phyloP scores from a whole-genome alignment of 2,888 invertebrate genomes.

The Macrosiphum euphorbiae region DNA sequence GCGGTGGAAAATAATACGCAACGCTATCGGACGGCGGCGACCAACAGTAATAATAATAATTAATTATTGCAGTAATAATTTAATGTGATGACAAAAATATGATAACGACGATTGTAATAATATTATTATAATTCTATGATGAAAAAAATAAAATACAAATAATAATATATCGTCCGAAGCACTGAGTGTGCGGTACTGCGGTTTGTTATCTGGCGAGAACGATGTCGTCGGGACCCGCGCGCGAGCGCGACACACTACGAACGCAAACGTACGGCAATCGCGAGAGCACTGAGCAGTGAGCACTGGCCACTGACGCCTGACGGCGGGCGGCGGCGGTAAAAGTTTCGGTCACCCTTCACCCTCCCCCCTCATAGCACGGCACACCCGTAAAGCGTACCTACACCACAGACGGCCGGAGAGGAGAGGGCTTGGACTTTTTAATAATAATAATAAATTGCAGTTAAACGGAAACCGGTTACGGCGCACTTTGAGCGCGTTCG shows the following conservation, averaged over 20 bases:
- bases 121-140: background rate
- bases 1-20: background rate
- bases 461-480: background rate
- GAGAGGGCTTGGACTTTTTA: background rate
- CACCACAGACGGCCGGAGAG: too few relatives aligned
- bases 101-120: background rate
- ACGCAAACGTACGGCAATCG: conserved; percentile 30
- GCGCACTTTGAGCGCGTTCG: background rate
- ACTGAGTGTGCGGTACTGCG: background rate
- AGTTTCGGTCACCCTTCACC: conserved; percentile 32
- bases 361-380: background rate
- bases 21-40: background rate
- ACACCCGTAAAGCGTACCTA: too few relatives aligned
- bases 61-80: too few relatives aligned
- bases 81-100: too few relatives aligned
- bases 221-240: background rate
- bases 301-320: background rate
- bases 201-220: background rate
- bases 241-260: background rate
- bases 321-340: conserved; percentile 6
- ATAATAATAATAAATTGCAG: background rate
- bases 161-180: background rate
- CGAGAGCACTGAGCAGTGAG: conserved; percentile 35
- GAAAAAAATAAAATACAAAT: too few relatives aligned
- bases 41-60: background rate